Evolutionary conservation across 2,113 vertebrate genomes (phyloP), one percentile per base, ranked within the genome.

Genomic region (Datnioides undecimradiatus): DNA sequence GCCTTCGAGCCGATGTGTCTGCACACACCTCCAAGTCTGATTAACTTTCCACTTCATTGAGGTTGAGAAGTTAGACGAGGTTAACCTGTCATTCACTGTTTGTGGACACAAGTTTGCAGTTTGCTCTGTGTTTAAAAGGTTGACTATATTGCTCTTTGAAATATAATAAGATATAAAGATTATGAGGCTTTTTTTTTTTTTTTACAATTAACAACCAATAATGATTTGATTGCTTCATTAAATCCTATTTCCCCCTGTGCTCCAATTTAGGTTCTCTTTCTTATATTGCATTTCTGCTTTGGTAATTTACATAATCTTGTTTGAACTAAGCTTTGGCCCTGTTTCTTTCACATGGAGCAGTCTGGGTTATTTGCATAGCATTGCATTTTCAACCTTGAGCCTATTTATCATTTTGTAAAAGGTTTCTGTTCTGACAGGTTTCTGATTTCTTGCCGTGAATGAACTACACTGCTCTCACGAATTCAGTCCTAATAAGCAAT

Each of bases 1-100:
- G 84, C 86, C 86, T 90, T 88, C 83, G 11, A 62, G 66, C 55
- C 45, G 72, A 85, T 77, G 69, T 73, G 77, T 82, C 68, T 85
- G 68, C 57, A 58, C 75, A 80, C 74, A 83, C 59, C 54, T 79
- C 36, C 71, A 69, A 13, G 74, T 78, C 71, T 86, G 72, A 86
- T 86, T 78, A 83, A 69, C 63, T 85, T 87, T 84, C 52, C 43
- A 34, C 76, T 80, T 27, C 73, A 72, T 25, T 71, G 67, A 81
- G 60, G 78, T 65, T 72, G 73, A 76, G 43, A 83, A 71, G 73
- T 76, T 64, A 77, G 82, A 80, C 78, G 60, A 79, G 79, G 73
- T 77, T 80, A 86, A 82, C 52, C 13, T 83, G 25, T 78, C 33
- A 78, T 80, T 77, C 40, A 74, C 54, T 57, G 27, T n/a, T 46